Evolutionary conservation across 30 jellyfish, hydroid and myxozoan genomes (phyloP), one percentile per base, ranked within the genome.

Genomic region (Turritopsis dohrnii): DNA sequence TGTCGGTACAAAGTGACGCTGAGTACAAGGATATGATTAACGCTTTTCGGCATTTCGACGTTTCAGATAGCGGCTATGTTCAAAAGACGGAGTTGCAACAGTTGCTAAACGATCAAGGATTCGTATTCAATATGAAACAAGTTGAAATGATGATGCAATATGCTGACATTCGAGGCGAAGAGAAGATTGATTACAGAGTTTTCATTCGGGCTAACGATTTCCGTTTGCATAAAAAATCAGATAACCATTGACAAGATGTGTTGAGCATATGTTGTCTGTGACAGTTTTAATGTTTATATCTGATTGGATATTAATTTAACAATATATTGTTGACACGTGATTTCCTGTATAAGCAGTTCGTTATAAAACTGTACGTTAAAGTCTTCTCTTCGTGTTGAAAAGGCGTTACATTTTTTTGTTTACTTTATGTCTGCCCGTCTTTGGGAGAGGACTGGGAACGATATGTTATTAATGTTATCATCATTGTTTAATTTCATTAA

Each of bases 111-210:
- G 41, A 74, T 8, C 83, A n/a, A 21, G 83, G 83, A 23, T 74
- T 74, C 24, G 17, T 71, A 30, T 74, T 74, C 65, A 74, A 9
- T 30, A 71, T 16, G 41, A 26, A 74, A 30, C 83, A 74, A 74
- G n/a, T 74, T 0, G 65, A 74, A 74, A 16, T 19, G 73, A 74
- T 74, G 83, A 9, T 74, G 65, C 65, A 74, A n/a, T 74, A 74
- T 30, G 83, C 83, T 7, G 83, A 74, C 83, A 74, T 24, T 74
- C 65, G 16, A 21, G 71, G 71, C 24, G 83, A 74, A 0, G 83
- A 52, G 0, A 26, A 16, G 23, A 74, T 74, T 21, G 41, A 74
- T 74, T 74, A 74, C 41, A n/a, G 41, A 24, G 65, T 0, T 24
- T 74, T 74, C 60, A 74, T 74, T n/a, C 16, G 23, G 22, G 28